Base-by-base conservation (phyloP, 2,888 invertebrate species). In the Cistogaster globosa region DNA sequence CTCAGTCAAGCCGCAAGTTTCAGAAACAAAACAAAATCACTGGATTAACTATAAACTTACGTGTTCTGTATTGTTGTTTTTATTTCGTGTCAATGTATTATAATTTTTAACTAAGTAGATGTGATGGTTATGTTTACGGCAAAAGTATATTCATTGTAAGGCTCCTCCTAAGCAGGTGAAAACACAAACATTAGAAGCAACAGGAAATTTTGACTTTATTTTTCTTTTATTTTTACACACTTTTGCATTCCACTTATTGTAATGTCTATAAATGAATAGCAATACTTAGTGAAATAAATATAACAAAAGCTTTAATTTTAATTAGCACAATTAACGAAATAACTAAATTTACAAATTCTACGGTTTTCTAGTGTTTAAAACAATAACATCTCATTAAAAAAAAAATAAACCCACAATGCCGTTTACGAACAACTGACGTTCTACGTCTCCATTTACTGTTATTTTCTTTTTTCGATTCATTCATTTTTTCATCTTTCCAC, bases 401-500 rank as follows among this genome's bases (percentile, higher is more conserved):
- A 32, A 32, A 32, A 32, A 32, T 32, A 32, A 32, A 32, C 32
- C 32, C n/a, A 68, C 74, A 55, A 75, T 75, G n/a, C 53, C 18
- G 20, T 74, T 60, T 53, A 55, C 45, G 48, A 42, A 51, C 62
- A 67, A 36, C 18, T 48, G 55, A 81, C 20, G 55, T 62, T 68
- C 53, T 67, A 72, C 62, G 51, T 68, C 36, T 67, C 22, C 42
- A 63, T 77, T 74, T 77, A 69, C 55, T 77, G 72, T 62, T 68
- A 81, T 72, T 62, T 72, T 22, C 20, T 60, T 75, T 36, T 58
- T 84, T 63, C 20, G 65, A 57, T 75, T 69, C 63, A 63, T 62
- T 63, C 67, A 57, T 45, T 75, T 65, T 68, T 63, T 18, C 36
- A 22, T 67, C 48, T 79, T 80, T 67, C 20, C 67, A 75, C 48